A percentile compares a stretch with the other conserved stretches of the same genome.
These are phyloP conservation scores for Heterohyrax brucei DNA, from an alignment of 2,797 vertebrate genomes.

Conservation along the genomic window DNA sequence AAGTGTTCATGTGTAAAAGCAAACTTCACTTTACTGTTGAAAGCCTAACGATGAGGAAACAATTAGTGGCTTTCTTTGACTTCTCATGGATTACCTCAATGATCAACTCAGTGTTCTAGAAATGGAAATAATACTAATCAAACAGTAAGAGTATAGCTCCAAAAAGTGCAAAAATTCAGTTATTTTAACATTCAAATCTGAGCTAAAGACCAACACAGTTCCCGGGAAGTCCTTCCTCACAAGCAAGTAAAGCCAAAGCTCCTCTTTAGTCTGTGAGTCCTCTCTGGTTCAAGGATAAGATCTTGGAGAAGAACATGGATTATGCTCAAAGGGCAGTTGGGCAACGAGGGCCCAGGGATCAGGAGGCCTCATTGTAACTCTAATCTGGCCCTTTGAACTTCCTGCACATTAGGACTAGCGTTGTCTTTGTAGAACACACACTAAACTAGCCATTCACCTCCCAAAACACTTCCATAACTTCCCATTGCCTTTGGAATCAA, in stretches of 20 bases:
- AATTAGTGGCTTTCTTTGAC: neutral
- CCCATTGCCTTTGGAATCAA: neutral
- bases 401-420: neutral
- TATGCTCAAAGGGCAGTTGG: neutral
- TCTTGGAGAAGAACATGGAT: neutral
- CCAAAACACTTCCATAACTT: neutral
- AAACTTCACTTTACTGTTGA: neutral
- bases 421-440: neutral
- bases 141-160: neutral
- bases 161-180: slow-evolving; percentile 20
- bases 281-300: neutral
- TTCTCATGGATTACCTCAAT: slow-evolving; percentile 24
- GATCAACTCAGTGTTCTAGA: slow-evolving; percentile 10
- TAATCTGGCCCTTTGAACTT: neutral
- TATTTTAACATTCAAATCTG: slow-evolving; percentile 53
- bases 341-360: neutral
- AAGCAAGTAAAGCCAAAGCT: too few relatives aligned
- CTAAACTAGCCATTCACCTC: neutral
- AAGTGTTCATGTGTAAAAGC: neutral
- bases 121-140: neutral
- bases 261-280: neutral
- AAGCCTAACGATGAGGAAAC: neutral
- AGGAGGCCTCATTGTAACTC: neutral
- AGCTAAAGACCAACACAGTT: neutral
- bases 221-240: neutral